A percentile compares a stretch with the other conserved stretches of the same genome.
phyloP scores from a whole-genome alignment of 92 coral and sea anemone species.

The Montipora capitata region DNA sequence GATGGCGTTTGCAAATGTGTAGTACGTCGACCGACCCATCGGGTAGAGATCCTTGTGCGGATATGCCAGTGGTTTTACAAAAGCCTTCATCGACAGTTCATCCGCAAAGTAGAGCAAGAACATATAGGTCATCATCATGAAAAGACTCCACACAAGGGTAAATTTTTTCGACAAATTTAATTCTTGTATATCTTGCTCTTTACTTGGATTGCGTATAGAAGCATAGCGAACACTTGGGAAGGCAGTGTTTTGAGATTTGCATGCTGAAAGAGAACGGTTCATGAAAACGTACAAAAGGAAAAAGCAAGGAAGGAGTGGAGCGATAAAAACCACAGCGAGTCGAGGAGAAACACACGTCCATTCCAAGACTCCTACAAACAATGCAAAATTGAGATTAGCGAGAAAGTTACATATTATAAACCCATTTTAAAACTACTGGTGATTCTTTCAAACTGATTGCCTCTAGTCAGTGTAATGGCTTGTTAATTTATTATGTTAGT shows the following conservation, averaged over 20 bases:
- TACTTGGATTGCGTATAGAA: neutral
- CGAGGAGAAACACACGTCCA: conserved; percentile 27
- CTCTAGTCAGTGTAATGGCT: too few species aligned
- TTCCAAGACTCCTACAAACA: neutral
- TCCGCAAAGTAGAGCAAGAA: conserved; percentile 33
- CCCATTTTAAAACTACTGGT: too few species aligned
- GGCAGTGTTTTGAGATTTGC: neutral
- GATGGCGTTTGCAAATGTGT: conserved; percentile 15
- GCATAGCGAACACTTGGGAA: neutral
- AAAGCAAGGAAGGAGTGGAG: neutral
- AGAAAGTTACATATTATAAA: too few species aligned
- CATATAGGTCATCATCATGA: neutral
- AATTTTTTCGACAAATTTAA: neutral
- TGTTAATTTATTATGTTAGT: too few species aligned
- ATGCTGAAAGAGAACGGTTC: neutral
- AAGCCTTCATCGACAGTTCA: neutral
- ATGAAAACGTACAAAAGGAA: neutral
- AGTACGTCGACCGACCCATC: conserved; percentile 7
- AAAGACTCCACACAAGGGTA: neutral
- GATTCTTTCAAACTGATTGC: too few species aligned
- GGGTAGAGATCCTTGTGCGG: neutral
- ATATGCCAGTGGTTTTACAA: conserved; percentile 7
- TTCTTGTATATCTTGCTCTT: neutral
- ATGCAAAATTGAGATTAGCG: neutral
- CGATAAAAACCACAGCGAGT: neutral